Evolutionary conservation across 2,888 invertebrate species (phyloP).

Genomic region (Coelinius sp.): DNA sequence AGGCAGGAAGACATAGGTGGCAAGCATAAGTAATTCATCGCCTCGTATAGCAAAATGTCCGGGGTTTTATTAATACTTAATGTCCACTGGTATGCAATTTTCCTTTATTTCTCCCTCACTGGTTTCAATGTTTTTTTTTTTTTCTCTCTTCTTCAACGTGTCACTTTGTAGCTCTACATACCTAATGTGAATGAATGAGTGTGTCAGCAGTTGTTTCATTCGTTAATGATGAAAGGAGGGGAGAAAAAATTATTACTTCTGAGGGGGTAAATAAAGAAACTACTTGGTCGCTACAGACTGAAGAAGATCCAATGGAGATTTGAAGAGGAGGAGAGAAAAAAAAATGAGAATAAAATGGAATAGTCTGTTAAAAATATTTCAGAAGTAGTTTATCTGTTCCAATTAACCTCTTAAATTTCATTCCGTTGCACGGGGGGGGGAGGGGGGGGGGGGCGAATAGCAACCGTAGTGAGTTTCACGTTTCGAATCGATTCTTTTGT

Average conservation of each 20-base stretch:
- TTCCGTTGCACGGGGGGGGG: constrained; percentile 27
- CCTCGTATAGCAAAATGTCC: background rate
- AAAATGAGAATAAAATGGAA: constrained; percentile 12
- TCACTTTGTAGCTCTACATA: constrained; percentile 41
- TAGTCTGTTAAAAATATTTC: constrained; percentile 28
- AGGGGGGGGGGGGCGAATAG: background rate
- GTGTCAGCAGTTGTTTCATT: constrained; percentile 39
- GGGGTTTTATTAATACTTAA: constrained; percentile 21
- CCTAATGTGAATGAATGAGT: constrained; percentile 36
- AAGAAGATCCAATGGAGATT: background rate
- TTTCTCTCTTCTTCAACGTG: constrained; percentile 1
- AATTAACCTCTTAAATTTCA: constrained; percentile 60
- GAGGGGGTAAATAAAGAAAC: constrained; percentile 27
- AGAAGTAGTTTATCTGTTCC: constrained; percentile 55
- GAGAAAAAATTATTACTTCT: constrained; percentile 27
- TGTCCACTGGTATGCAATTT: constrained; percentile 25
- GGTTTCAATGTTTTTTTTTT: background rate
- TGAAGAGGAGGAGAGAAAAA: background rate
- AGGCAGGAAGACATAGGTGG: constrained; percentile 24
- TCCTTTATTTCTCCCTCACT: constrained; percentile 8
- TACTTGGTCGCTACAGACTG: background rate
- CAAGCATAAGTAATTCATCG: constrained; percentile 25
- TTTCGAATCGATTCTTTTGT: constrained; percentile 37
- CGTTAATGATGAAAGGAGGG: constrained; percentile 44
- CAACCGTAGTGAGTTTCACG: constrained; percentile 17